phyloP scores from a whole-genome alignment of 1,140 invertebrate species.

The Agrilus planipennis region DNA sequence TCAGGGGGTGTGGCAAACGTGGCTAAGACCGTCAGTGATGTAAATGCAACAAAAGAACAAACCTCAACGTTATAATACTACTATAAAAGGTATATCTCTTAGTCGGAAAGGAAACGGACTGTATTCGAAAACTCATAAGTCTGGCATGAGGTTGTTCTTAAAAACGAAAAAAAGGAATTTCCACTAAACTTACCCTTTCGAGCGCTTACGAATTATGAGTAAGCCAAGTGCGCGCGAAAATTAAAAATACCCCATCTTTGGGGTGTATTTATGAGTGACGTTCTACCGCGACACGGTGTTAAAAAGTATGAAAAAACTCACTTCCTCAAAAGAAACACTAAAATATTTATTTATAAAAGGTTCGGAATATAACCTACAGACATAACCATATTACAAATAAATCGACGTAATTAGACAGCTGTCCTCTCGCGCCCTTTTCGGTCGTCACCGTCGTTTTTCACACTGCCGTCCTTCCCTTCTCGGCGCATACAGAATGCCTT shows the following conservation, averaged over 20 bases:
- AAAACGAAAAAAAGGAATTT: too few species aligned
- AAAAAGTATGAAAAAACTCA: conserved; percentile 4
- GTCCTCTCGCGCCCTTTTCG: too few species aligned
- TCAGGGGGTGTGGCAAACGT: conserved; percentile 25
- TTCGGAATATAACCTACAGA: too few species aligned
- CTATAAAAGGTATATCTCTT: conserved; percentile 25
- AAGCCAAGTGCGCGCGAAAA: not conserved
- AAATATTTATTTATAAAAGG: too few species aligned
- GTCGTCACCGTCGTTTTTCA: too few species aligned
- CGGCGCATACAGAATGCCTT: too few species aligned
- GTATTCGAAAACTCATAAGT: conserved; percentile 22
- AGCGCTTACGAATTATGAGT: not conserved
- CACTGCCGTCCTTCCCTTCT: too few species aligned
- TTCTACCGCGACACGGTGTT: not conserved
- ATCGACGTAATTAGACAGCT: too few species aligned
- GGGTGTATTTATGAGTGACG: conserved; percentile 9
- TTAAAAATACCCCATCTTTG: conserved; percentile 6
- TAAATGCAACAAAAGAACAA: conserved; percentile 16
- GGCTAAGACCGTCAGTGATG: conserved; percentile 26
- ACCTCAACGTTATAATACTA: conserved; percentile 26
- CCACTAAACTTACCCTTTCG: not conserved
- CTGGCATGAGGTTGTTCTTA: too few species aligned
- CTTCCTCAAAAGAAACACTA: too few species aligned
- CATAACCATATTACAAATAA: too few species aligned
- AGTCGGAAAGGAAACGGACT: conserved; percentile 23